Evolutionary conservation across 2,888 invertebrate species (phyloP).

Genomic region (Xanthorhoe designata): DNA sequence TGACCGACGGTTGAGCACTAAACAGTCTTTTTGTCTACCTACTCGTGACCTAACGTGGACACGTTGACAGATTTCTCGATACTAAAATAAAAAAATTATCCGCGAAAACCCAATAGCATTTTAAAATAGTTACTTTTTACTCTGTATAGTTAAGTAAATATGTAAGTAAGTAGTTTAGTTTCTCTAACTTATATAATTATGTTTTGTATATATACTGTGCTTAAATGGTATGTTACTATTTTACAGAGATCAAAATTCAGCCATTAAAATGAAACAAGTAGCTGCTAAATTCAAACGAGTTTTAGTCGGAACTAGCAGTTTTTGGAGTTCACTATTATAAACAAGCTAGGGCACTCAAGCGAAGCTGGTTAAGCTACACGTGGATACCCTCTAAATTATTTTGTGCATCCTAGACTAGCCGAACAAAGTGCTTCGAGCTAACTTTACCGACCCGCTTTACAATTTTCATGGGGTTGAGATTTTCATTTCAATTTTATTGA

Average conservation of each 20-base stretch:
- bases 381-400: constrained; percentile 9
- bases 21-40: no score
- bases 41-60: no score
- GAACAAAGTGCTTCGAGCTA: background rate
- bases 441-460: background rate
- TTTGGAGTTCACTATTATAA: constrained; percentile 14
- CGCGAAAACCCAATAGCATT: no score
- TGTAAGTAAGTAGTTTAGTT: no score
- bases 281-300: constrained; percentile 22
- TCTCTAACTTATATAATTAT: no score
- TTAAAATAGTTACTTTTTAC: no score
- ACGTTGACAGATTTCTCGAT: no score
- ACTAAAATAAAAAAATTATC: no score
- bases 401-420: background rate
- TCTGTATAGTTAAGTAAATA: no score
- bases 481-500: background rate
- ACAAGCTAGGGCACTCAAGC: constrained; percentile 18
- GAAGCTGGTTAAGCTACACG: constrained; percentile 2
- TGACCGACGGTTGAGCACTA: no score
- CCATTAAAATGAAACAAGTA: constrained; percentile 17
- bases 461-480: background rate
- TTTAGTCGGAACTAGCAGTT: constrained; percentile 12
- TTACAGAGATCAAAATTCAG: constrained; percentile 14
- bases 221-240: background rate
- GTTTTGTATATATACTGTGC: no score